These are phyloP conservation scores for Esperia sulphurella DNA, from an alignment of 2,888 invertebrate species.

Conservation along the genomic window DNA sequence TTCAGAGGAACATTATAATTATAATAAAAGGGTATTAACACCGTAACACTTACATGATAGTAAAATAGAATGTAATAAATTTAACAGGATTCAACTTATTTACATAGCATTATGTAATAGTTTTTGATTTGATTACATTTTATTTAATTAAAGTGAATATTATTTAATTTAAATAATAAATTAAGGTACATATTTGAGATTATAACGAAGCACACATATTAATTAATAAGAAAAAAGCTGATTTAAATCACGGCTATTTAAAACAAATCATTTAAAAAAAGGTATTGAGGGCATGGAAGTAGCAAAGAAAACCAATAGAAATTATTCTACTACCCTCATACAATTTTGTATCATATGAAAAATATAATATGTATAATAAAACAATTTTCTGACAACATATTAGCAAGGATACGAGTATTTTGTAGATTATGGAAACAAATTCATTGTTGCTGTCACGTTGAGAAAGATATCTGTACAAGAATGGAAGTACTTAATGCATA, in stretches of 20 bases:
- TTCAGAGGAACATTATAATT: conserved; percentile 50
- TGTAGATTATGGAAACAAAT: neutral
- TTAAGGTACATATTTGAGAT: conserved; percentile 5
- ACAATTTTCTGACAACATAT: conserved; percentile 23
- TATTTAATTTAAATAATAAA: conserved; percentile 8
- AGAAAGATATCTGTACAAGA: neutral
- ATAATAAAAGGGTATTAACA: conserved; percentile 68
- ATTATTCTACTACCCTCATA: conserved; percentile 26
- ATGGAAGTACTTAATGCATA: neutral
- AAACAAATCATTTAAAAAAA: conserved; percentile 2
- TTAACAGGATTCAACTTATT: conserved; percentile 77
- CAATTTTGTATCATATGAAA: too few relatives aligned
- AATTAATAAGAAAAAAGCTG: conserved; percentile 9
- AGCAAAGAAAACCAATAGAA: conserved; percentile 29
- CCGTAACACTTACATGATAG: conserved; percentile 73
- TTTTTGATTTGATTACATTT: conserved; percentile 15
- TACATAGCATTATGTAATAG: conserved; percentile 50
- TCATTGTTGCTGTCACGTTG: too few relatives aligned
- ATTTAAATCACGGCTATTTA: neutral
- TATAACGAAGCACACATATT: conserved; percentile 10
- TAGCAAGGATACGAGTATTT: conserved; percentile 37
- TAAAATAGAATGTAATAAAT: conserved; percentile 78
- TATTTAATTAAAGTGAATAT: conserved; percentile 9
- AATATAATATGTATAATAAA: conserved; percentile 19
- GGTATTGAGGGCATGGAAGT: conserved; percentile 26